These are phyloP conservation scores for Phalacrocorax brasilianus DNA, from an alignment of 2,113 vertebrate species.

Conservation along the genomic window DNA sequence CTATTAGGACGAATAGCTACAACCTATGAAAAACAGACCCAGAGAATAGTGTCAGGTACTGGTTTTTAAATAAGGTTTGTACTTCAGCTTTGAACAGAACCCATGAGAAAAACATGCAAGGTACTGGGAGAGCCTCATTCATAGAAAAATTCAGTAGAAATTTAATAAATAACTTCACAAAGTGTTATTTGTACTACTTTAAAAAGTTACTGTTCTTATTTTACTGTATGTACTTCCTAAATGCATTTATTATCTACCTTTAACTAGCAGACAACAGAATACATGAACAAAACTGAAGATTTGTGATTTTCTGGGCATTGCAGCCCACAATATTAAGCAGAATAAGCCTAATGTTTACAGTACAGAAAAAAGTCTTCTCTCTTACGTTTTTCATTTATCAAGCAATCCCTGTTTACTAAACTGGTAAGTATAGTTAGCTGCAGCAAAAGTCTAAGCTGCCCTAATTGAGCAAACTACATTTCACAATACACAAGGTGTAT, in stretches of 20 bases:
- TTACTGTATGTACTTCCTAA: not conserved
- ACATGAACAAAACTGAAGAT: not conserved
- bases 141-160: not conserved
- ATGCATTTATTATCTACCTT: not conserved
- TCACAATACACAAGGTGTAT: not conserved
- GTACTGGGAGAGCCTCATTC: not conserved
- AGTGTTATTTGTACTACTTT: not conserved
- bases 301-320: not conserved
- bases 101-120: not conserved
- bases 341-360: not conserved
- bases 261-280: not conserved
- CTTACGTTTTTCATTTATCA: not conserved
- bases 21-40: conserved; percentile 67
- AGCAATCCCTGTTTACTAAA: not conserved
- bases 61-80: not conserved
- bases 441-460: not conserved
- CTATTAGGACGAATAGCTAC: conserved; percentile 80
- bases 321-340: not conserved
- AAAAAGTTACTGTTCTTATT: not conserved
- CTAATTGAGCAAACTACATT: not conserved
- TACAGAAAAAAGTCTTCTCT: not conserved
- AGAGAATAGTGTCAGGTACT: not conserved
- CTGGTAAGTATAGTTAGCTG: not conserved
- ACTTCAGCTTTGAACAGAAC: not conserved
- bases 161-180: not conserved